A percentile compares a stretch with the other conserved stretches of the same genome.
These are phyloP conservation scores for Berghia stephanieae DNA, from an alignment of 1,140 invertebrate species.

Conservation along the genomic window DNA sequence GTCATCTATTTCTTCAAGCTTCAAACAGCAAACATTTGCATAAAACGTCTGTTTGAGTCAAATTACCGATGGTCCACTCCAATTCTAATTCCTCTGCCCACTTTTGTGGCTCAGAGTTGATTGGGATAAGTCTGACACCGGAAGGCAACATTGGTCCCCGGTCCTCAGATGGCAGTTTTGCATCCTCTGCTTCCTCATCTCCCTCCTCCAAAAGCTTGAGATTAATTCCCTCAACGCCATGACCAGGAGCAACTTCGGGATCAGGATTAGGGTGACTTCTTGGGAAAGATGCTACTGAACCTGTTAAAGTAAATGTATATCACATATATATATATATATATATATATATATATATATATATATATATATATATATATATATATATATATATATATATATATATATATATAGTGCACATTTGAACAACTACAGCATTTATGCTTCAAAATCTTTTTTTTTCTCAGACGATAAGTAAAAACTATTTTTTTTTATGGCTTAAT, in stretches of 20 bases:
- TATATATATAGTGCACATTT: too few species aligned
- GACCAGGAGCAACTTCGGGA: background rate
- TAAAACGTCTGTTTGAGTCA: too few species aligned
- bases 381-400: too few species aligned
- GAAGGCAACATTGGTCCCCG: background rate
- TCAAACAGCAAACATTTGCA: too few species aligned
- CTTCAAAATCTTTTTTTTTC: too few species aligned
- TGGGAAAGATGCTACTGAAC: conserved; percentile 3
- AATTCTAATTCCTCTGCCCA: conserved; percentile 61
- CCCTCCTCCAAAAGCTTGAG: background rate
- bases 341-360: too few species aligned
- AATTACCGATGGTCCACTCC: conserved; percentile 50
- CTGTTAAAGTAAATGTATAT: background rate
- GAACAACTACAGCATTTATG: too few species aligned
- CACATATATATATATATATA: background rate
- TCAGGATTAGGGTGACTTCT: background rate
- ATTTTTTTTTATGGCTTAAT: too few species aligned
- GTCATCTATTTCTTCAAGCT: too few species aligned
- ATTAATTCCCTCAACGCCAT: background rate
- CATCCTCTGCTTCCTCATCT: background rate
- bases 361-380: too few species aligned
- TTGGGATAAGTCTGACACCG: conserved; percentile 26
- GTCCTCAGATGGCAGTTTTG: too few species aligned
- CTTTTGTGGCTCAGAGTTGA: conserved; percentile 41
- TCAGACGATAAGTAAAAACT: too few species aligned